A percentile compares a stretch with the other conserved stretches of the same genome.
Evolutionary conservation across 1,140 invertebrate genomes (phyloP).

Genomic region (Sesamia nonagrioides): DNA sequence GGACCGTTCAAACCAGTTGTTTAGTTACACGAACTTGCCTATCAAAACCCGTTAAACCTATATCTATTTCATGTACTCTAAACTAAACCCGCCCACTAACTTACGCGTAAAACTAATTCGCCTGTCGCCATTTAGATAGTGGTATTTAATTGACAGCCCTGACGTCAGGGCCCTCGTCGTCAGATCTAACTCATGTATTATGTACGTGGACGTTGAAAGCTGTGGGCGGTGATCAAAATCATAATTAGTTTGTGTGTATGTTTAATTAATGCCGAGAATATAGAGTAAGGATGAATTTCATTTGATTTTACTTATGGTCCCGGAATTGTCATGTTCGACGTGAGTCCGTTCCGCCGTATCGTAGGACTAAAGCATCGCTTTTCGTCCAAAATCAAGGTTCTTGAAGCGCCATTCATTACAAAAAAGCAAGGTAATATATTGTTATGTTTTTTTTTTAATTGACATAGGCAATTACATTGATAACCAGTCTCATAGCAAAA

Average conservation of each 20-base stretch:
- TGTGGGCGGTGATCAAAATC: constrained; percentile 16
- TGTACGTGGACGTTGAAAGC: constrained; percentile 47
- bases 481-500: too few relatives aligned
- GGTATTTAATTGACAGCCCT: constrained; percentile 65
- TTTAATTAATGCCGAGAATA: constrained; percentile 40
- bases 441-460: too few relatives aligned
- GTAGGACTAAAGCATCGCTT: too few relatives aligned
- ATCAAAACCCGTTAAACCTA: neutral
- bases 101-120: constrained; percentile 54
- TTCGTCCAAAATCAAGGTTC: too few relatives aligned
- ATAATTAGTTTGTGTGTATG: constrained; percentile 38
- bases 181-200: constrained; percentile 59
- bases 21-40: neutral
- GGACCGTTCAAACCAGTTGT: too few relatives aligned
- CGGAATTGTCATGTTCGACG: too few relatives aligned
- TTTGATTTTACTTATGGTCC: neutral
- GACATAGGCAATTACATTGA: too few relatives aligned
- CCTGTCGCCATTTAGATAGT: constrained; percentile 57
- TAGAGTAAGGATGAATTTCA: neutral
- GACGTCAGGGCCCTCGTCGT: constrained; percentile 46
- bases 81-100: constrained; percentile 12
- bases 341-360: too few relatives aligned
- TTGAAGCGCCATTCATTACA: too few relatives aligned
- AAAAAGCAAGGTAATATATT: too few relatives aligned
- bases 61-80: neutral